A percentile compares a stretch with the other conserved stretches of the same genome.
phyloP scores from a whole-genome alignment of 2,113 vertebrate species.

The Otocyon megalotis region DNA sequence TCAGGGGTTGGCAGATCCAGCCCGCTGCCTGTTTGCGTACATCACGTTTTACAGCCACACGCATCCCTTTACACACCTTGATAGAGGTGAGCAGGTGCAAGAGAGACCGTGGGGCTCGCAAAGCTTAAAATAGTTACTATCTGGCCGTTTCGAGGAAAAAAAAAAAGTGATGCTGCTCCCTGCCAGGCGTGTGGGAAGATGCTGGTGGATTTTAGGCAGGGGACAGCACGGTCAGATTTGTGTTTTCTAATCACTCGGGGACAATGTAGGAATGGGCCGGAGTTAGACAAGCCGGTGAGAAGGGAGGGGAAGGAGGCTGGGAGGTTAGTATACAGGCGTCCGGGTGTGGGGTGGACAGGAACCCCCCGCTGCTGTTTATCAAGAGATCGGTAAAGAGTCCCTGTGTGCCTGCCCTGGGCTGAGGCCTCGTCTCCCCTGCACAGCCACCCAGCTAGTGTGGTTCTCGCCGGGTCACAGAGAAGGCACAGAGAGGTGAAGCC shows the following conservation, averaged over 20 bases:
- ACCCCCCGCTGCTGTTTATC: background rate
- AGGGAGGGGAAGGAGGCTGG: background rate
- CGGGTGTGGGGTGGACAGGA: background rate
- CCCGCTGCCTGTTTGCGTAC: background rate
- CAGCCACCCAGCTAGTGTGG: background rate
- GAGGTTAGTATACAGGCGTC: background rate
- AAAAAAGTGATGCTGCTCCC: background rate
- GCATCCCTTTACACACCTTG: background rate
- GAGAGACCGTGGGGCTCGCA: background rate
- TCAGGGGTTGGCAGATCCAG: background rate
- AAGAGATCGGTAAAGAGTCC: background rate
- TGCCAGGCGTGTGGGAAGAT: background rate
- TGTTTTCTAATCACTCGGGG: background rate
- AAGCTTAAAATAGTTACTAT: background rate
- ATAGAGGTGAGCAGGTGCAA: background rate
- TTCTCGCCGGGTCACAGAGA: background rate
- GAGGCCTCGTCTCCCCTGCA: background rate
- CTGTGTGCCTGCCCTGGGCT: background rate
- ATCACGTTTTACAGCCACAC: background rate
- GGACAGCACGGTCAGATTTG: background rate
- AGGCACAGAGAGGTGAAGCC: background rate
- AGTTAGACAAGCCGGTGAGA: background rate
- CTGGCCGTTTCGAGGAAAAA: background rate
- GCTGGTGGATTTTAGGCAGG: background rate
- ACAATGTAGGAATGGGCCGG: background rate